Conservation (phyloP, 2,113 vertebrate genomes). For the Astur gentilis region DNA sequence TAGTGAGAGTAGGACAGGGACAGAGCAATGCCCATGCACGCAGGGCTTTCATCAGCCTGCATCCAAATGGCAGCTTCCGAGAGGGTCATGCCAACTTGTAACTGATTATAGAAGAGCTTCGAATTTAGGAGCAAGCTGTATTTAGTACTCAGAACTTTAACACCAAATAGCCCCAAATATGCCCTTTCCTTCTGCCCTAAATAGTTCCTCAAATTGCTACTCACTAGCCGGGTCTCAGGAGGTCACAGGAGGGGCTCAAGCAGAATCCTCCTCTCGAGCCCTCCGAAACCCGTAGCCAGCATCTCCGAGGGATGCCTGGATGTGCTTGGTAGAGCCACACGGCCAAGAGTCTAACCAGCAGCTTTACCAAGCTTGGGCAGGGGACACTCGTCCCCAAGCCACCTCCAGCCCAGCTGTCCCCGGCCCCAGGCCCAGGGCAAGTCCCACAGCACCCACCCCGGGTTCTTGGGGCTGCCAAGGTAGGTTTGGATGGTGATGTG, state of each 20-base stretch:
- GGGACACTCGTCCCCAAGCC: neutral
- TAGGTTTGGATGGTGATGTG: neutral
- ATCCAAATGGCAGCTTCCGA: neutral
- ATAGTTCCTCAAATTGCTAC: neutral
- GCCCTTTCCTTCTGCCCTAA: neutral
- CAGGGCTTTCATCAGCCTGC: neutral
- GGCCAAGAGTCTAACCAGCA: neutral
- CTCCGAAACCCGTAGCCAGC: accelerated
- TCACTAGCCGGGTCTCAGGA: neutral
- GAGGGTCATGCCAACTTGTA: too few relatives aligned
- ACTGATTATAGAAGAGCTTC: neutral
- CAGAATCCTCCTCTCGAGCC: neutral
- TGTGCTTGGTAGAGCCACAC: neutral
- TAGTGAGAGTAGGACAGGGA: neutral
- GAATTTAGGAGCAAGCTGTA: neutral
- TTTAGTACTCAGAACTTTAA: neutral
- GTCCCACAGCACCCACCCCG: neutral
- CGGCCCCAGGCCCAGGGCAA: neutral
- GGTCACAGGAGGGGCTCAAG: neutral
- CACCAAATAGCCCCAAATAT: neutral
- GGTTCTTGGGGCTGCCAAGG: too few relatives aligned
- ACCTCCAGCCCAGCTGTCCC: neutral
- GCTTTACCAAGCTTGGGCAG: neutral
- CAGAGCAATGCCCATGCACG: accelerated
- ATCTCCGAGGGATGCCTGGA: neutral